A percentile compares a stretch with the other conserved stretches of the same genome.
These are phyloP conservation scores for Poeciliopsis turneri DNA, from an alignment of 2,797 vertebrate species.

Conservation along the genomic window DNA sequence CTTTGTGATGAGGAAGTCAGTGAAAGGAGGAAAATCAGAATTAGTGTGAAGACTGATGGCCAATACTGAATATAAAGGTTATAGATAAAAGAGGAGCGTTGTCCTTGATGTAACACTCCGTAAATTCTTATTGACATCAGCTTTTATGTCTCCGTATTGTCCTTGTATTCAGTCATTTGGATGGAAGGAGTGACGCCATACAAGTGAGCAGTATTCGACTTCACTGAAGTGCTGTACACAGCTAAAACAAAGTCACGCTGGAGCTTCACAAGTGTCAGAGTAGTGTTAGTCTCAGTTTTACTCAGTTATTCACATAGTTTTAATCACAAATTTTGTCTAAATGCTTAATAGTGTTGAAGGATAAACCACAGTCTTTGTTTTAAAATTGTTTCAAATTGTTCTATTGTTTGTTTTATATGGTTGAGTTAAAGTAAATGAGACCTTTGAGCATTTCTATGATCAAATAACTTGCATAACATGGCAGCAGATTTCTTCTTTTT, in stretches of 20 bases:
- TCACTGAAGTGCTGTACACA: conserved; percentile 6
- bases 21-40: conserved; percentile 21
- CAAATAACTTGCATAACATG: background rate
- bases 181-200: conserved; percentile 24
- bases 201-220: conserved; percentile 17
- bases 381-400: background rate
- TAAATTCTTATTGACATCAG: conserved; percentile 24
- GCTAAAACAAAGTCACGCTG: conserved; percentile 17
- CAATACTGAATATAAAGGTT: conserved; percentile 3
- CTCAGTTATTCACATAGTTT: conserved; percentile 2
- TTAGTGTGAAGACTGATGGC: conserved; percentile 7
- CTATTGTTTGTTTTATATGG: background rate
- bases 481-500: background rate
- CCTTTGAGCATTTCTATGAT: background rate
- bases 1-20: conserved; percentile 24
- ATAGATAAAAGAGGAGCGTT: conserved; percentile 8
- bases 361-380: conserved; percentile 3
- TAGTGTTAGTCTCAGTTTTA: conserved; percentile 1
- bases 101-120: conserved; percentile 11
- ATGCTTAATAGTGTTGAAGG: background rate
- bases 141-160: conserved; percentile 19
- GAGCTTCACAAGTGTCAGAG: background rate
- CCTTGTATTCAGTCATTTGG: conserved; percentile 21
- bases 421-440: background rate
- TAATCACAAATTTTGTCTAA: conserved; percentile 8